Evolutionary conservation across 2,797 vertebrate species (phyloP), one percentile per base, ranked within the genome.

Genomic region (Diceros bicornis): DNA sequence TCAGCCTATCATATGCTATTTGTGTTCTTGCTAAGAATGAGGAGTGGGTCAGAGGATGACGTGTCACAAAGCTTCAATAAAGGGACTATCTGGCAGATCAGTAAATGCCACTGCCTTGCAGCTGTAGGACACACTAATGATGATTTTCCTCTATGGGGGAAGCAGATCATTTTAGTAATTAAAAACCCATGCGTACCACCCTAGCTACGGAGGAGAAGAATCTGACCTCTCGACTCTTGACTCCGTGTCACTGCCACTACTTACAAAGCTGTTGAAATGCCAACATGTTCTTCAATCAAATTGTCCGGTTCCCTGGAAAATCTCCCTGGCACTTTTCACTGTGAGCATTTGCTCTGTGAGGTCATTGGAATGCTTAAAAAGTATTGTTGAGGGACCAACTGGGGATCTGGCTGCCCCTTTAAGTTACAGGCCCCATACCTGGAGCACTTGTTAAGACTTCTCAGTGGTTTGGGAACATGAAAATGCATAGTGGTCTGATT

Each of bases 361-460:
- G 27, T 68, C 32, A 11, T 6, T 7, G 50, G 27, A 44, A 34
- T 62, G 11, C 61, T 86, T 55, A 20, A 8, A 55, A 0, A 23
- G 1, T 23, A 0, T 0, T 44, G 55, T 55, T 20, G 32, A 62
- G 66, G n/a, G 1, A 3, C 68, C 25, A 0, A 7, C 32, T 5
- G 7, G 64, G 20, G 20, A 4, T 71, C 47, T 21, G 37, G 27
- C n/a, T 23, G 32, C 32, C 21, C 50, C 2, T 12, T n/a, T 16
- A 37, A 10, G 9, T 1, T 12, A 6, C 10, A 34, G 50, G 47
- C 55, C 82, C 88, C 7, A 8, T n/a, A 14, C 34, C 7, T 1
- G 8, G 34, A 34, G 32, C 29, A 6, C 44, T 11, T 37, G 37
- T 1, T 74, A 34, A 32, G 34, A 2, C 41, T 8, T n/a, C 57